These are phyloP conservation scores for Galerucella calmariensis DNA, from an alignment of 2,888 invertebrate genomes.

Conservation along the genomic window DNA sequence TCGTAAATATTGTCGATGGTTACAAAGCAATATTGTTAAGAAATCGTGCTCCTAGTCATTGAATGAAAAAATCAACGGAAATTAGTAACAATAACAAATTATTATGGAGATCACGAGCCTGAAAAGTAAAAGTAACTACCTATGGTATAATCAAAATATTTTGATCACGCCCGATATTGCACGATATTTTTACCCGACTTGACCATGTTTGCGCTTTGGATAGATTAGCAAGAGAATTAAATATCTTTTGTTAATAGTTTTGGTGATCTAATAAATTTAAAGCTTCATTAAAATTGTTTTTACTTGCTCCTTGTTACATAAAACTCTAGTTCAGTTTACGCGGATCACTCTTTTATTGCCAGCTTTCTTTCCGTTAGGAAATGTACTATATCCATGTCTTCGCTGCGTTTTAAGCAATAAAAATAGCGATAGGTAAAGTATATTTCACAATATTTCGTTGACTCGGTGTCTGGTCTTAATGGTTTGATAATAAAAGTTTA, in stretches of 20 bases:
- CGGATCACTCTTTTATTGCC: too few species aligned
- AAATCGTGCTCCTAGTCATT: constrained; percentile 24
- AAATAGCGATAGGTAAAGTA: too few species aligned
- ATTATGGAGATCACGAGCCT: constrained; percentile 24
- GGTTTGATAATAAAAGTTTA: too few species aligned
- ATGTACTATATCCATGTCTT: too few species aligned
- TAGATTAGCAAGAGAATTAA: neutral
- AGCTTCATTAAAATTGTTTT: neutral
- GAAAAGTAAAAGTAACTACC: constrained; percentile 28
- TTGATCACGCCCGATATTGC: constrained; percentile 33
- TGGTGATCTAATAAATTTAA: neutral
- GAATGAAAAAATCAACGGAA: constrained; percentile 10
- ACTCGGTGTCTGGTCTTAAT: too few species aligned
- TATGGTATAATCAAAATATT: constrained; percentile 23
- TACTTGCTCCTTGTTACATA: too few species aligned
- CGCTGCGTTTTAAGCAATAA: too few species aligned
- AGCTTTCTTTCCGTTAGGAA: too few species aligned
- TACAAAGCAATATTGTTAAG: constrained; percentile 11
- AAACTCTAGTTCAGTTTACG: too few species aligned
- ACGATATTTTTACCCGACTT: neutral
- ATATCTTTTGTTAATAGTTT: neutral
- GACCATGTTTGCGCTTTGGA: neutral
- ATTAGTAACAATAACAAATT: constrained; percentile 34
- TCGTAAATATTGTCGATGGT: neutral
- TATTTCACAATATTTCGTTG: too few species aligned